Conservation (phyloP, 2,113 vertebrate species). For the Crotalus helleri region DNA sequence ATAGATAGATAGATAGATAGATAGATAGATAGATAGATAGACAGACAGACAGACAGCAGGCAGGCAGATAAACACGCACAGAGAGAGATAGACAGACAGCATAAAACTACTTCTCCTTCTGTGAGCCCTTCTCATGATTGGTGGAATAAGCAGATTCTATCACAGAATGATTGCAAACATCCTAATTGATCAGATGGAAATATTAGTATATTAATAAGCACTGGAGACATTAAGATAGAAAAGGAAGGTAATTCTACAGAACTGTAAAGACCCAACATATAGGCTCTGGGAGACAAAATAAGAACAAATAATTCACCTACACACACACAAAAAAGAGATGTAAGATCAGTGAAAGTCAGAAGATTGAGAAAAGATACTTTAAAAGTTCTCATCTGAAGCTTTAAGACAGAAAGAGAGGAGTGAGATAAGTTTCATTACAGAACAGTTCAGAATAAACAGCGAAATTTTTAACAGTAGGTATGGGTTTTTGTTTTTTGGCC, state of each 20-base stretch:
- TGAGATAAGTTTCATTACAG: background rate
- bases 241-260: background rate
- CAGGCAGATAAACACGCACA: too few species aligned
- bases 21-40: background rate
- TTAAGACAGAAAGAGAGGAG: background rate
- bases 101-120: background rate
- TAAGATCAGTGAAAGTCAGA: background rate
- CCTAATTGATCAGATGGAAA: background rate
- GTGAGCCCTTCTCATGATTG: background rate
- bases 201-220: background rate
- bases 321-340: too few species aligned
- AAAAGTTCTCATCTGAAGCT: background rate
- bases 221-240: background rate
- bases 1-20: background rate
- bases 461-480: background rate
- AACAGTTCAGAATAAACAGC: background rate
- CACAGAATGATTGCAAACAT: background rate
- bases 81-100: too few species aligned
- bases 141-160: too few species aligned
- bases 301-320: background rate
- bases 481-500: constrained; percentile 20
- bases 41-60: too few species aligned
- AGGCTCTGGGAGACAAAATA: background rate
- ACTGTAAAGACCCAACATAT: background rate
- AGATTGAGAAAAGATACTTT: background rate